These are phyloP conservation scores for Melanerpes aurifrons DNA, from an alignment of 2,113 vertebrate species.

Conservation along the genomic window DNA sequence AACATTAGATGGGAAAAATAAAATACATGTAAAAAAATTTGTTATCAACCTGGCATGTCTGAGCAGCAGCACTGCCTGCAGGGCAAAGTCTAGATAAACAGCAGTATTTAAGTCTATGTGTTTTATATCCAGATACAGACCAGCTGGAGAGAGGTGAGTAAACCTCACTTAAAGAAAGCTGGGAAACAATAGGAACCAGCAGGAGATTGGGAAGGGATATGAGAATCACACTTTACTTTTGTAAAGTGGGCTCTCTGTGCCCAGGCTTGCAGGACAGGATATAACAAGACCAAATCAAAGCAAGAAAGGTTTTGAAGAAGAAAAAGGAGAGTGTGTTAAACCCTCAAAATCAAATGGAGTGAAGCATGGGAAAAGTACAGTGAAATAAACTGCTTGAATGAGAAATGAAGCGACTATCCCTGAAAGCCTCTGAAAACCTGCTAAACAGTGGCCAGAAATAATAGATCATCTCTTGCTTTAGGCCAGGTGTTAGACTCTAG, in stretches of 20 bases:
- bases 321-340: neutral
- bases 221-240: neutral
- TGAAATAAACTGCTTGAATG: neutral
- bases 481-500: neutral
- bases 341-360: neutral
- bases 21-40: neutral
- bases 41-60: accelerated
- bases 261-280: neutral
- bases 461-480: neutral
- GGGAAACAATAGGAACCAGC: neutral
- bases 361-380: neutral
- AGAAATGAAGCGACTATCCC: neutral
- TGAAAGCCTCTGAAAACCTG: neutral
- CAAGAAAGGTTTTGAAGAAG: neutral
- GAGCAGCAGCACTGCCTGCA: neutral
- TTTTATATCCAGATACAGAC: neutral
- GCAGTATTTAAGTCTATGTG: neutral
- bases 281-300: neutral
- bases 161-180: neutral
- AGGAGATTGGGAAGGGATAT: neutral
- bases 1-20: neutral
- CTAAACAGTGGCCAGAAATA: neutral
- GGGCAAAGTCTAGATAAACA: neutral
- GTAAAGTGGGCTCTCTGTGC: neutral
- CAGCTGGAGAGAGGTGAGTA: neutral